Evolutionary conservation across 92 coral and sea anemone genomes (phyloP).

Genomic region (Meandrina meandrites): DNA sequence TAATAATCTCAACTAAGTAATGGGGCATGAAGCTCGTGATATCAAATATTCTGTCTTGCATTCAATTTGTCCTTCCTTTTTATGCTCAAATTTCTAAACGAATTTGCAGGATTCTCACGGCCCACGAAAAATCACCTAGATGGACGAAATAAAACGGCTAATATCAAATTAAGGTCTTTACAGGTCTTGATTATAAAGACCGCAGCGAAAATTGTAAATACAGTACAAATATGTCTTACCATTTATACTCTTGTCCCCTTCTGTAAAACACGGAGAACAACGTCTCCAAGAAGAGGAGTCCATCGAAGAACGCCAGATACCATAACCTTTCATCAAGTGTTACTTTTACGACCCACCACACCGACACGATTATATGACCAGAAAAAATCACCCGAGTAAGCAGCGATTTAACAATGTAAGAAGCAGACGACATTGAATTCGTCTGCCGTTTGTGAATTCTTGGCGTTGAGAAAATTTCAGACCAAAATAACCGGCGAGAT

Average conservation of each 20-base stretch:
- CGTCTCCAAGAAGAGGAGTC: conserved; percentile 72
- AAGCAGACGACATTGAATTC: conserved; percentile 50
- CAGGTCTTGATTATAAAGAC: neutral
- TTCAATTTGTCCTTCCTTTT: neutral
- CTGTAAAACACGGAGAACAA: conserved; percentile 72
- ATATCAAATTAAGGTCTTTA: neutral
- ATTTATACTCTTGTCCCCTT: conserved; percentile 86
- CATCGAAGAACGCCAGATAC: conserved; percentile 79
- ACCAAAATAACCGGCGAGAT: neutral
- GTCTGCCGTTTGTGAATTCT: neutral
- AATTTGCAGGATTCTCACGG: neutral
- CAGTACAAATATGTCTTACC: conserved; percentile 54
- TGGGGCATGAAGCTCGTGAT: neutral
- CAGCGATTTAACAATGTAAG: conserved; percentile 77
- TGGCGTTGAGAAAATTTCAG: neutral
- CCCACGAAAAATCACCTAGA: neutral
- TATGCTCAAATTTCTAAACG: neutral
- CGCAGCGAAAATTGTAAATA: neutral
- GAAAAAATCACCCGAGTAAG: conserved; percentile 81
- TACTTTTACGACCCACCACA: conserved; percentile 79
- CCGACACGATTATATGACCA: conserved; percentile 80
- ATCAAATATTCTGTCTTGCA: neutral
- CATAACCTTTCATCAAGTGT: conserved; percentile 62
- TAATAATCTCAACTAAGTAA: neutral
- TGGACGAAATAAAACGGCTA: neutral